A percentile compares a stretch with the other conserved stretches of the same genome.
Evolutionary conservation across 2,113 vertebrate genomes (phyloP).

Genomic region (Lophotis ruficrista): DNA sequence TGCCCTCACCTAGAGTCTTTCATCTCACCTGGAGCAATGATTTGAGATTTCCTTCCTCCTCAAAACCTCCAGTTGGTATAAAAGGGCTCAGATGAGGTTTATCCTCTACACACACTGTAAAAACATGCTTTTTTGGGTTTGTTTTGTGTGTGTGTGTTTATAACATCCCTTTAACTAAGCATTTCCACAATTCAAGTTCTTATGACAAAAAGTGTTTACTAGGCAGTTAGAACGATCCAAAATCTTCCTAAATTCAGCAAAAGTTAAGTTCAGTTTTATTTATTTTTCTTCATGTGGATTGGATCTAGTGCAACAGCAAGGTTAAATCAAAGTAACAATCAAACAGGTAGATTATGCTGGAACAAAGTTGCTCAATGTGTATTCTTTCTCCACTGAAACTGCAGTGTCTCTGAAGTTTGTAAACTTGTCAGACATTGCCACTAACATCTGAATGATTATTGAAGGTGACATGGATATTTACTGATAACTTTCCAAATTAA

Average conservation of each 20-base stretch:
- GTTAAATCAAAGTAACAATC: not conserved
- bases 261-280: not conserved
- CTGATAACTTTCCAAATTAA: not conserved
- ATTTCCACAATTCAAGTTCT: not conserved
- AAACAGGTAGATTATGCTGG: not conserved
- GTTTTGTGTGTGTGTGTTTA: not conserved
- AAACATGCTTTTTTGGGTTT: not conserved
- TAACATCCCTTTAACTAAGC: not conserved
- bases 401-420: not conserved
- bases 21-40: not conserved
- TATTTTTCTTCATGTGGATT: not conserved
- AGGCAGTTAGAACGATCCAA: not conserved
- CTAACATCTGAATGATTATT: not conserved
- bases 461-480: not conserved
- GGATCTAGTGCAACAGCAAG: not conserved
- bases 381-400: not conserved
- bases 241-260: not conserved
- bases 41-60: not conserved
- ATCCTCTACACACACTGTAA: not conserved
- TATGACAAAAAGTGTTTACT: not conserved
- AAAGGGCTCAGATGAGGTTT: not conserved
- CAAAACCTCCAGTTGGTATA: not conserved
- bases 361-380: not conserved
- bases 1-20: not conserved
- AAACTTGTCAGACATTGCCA: not conserved